Base-by-base conservation (phyloP, 2,113 vertebrate genomes). In the Hiodon alosoides region DNA sequence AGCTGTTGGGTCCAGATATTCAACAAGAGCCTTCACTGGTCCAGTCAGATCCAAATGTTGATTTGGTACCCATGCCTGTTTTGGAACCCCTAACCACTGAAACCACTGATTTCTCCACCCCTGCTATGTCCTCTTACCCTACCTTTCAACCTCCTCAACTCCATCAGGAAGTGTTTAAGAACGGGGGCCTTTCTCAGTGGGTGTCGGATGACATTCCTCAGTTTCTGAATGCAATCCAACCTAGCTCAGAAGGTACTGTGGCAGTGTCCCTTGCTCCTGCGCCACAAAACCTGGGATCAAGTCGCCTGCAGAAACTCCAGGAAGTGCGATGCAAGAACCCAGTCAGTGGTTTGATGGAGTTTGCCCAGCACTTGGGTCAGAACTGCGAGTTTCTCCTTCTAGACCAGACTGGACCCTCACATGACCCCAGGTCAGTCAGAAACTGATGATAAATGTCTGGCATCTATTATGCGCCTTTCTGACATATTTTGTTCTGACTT, bases 271-370 rank as follows among this genome's bases (percentile, higher is more conserved):
- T 90, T 71, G 84, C 90, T 3, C 89, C 91, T 13, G 86, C 86
- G 64, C 83, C 88, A 4, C 83, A 88, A 73, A 88, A 87, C 78
- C 77, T 87, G 81, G 88, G 5, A 90, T 90, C 83, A 62, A 90
- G 52, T 71, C 80, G 61, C 9, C 86, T 89, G 8, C 92, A 93
- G 84, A 94, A 97, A 8, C 89, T 98, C n/a, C 85, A 91, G 8
- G 94, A 95, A 69, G 94, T 95, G 79, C 92, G 88, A 81, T 85
- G 93, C 80, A 98, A 99, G 90, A 98, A 98, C 82, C 96, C 97
- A 0, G 90, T 99, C 79, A 98, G 97, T 0, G 96, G 95, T 53
- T 90, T 99, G 13, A 93, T 96, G 60, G 97, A 99, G 17, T 97
- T 95, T 11, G 93, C 95, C n/a, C 95, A 98, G 89, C 95, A 93